Conservation (phyloP, 2,888 invertebrate genomes). For the Ferrisia virgata region DNA sequence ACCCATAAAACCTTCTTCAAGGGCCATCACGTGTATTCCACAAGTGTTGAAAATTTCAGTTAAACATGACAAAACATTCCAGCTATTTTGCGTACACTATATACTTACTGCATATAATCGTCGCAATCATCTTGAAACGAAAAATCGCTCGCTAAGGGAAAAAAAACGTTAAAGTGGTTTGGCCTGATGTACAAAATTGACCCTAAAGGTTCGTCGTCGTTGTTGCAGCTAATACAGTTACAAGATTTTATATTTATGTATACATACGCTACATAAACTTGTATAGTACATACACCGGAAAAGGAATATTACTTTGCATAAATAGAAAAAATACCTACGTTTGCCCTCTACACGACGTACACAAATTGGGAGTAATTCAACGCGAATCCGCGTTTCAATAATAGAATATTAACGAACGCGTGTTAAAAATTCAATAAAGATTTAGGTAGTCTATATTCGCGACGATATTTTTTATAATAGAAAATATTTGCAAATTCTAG, state of each 20-base stretch:
- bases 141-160: neutral
- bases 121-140: neutral
- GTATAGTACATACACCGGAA: constrained; percentile 3
- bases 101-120: neutral
- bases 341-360: neutral
- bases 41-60: constrained; percentile 8
- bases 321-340: constrained; percentile 3
- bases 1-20: neutral
- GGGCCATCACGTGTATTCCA: neutral
- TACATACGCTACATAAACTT: neutral
- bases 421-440: constrained; percentile 24
- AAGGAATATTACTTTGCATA: constrained; percentile 24
- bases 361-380: neutral
- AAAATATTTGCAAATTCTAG: constrained; percentile 24
- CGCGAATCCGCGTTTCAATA: neutral
- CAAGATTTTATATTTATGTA: no score
- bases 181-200: constrained; percentile 15
- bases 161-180: constrained; percentile 25
- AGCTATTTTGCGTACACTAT: neutral
- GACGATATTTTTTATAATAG: constrained; percentile 7
- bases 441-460: neutral
- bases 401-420: constrained; percentile 30
- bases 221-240: neutral
- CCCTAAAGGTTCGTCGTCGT: neutral
- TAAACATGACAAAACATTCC: neutral